Conservation (phyloP, 37 sponge, comb jelly and placozoan species). For the Eunapius fragilis region DNA sequence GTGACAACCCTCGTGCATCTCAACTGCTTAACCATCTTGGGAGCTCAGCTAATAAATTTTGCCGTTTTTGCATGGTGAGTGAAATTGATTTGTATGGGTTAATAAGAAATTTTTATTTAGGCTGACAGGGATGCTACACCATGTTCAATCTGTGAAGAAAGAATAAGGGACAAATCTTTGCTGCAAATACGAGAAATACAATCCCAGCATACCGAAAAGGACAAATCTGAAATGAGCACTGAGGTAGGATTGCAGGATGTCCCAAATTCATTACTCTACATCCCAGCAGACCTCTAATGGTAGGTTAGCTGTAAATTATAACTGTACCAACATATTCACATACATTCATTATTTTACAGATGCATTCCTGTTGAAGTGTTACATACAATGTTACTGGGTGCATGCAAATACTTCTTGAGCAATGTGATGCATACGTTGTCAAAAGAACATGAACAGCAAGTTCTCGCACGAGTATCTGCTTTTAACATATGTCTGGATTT, state of each 20-base stretch:
- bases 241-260: not conserved
- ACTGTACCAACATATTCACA: not conserved
- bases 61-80: constrained; percentile 51
- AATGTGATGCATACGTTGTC: not conserved
- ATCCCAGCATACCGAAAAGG: too few relatives aligned
- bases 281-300: not conserved
- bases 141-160: too few relatives aligned
- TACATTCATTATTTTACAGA: not conserved
- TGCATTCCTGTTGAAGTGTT: constrained; percentile 11
- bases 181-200: too few relatives aligned
- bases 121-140: too few relatives aligned
- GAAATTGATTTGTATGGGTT: not conserved
- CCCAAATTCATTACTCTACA: not conserved
- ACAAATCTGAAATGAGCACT: not conserved
- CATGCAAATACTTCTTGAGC: constrained; percentile 7
- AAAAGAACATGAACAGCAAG: constrained; percentile 4
- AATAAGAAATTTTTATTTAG: not conserved
- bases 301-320: not conserved
- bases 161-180: too few relatives aligned
- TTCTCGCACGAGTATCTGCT: not conserved
- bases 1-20: constrained; percentile 43
- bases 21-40: constrained; percentile 41
- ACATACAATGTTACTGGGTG: constrained; percentile 12
- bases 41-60: constrained; percentile 26
- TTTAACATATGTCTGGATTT: constrained; percentile 10